Base-by-base conservation (phyloP, 2,888 invertebrate genomes). In the Endotricha flammealis region DNA sequence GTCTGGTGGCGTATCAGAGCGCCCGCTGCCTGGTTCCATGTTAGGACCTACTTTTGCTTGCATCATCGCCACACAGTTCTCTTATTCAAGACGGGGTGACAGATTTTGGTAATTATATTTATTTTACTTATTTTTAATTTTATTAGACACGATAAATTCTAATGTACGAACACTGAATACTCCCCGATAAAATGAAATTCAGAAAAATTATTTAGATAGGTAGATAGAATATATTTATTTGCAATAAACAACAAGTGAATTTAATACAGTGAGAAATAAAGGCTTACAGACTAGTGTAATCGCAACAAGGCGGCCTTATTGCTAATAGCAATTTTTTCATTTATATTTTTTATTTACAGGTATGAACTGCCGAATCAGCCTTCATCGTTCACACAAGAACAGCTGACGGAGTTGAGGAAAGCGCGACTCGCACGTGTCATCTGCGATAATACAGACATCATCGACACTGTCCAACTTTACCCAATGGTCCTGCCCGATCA, bases 41-140 rank as follows among this genome's bases (percentile, higher is more conserved):
- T 88, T 98, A 42, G 97, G 98, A 32, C 97, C 97, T 1, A 96
- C 97, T 32, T 97, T 97, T 64, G 95, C 96, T 34, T 98, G 97
- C 66, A 89, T 98, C 44, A 96, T 98, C 57, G 97, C 96, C 13
- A 95, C 95, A 13, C 97, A 97, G 76, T 96, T 97, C 86, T 94
- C 94, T 55, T 94, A 95, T 64, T 90, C 95, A 0, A 90, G 96
- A 69, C 89, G 94, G 51, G 96, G 96, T 42, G 97, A 98, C 77
- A 90, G 97, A 71, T 97, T 97, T 75, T 98, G 97, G 97, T 50
- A 22, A 9, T 22, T 12, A 11, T 12, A 4, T 14, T 23, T 28
- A n/a, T 14, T 8, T 27, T 34, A n/a, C 16, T 25, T 25, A 12
- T 10, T 25, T 39, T n/a, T n/a, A n/a, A n/a, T n/a, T n/a, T n/a